These are phyloP conservation scores for Lasiurus borealis DNA, from an alignment of 2,113 vertebrate species.

Conservation along the genomic window DNA sequence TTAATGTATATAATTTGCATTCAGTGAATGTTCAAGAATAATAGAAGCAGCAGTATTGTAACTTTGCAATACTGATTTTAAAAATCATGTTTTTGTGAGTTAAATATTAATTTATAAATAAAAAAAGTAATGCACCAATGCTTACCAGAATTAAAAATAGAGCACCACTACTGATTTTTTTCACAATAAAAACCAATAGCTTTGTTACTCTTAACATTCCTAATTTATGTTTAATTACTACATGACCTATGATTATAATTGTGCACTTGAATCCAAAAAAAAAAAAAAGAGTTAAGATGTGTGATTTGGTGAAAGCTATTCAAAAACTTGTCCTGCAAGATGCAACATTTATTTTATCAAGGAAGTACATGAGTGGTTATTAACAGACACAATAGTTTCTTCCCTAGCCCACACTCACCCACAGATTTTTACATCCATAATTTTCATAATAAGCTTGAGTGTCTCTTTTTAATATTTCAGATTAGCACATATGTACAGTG, in stretches of 20 bases:
- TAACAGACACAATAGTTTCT: not conserved
- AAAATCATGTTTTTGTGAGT: not conserved
- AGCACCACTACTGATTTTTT: not conserved
- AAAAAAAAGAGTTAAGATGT: not conserved
- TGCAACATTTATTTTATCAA: not conserved
- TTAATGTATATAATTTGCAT: not conserved
- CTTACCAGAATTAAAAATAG: not conserved
- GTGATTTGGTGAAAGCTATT: constrained; percentile 21
- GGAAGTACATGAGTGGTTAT: not conserved
- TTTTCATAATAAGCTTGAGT: not conserved
- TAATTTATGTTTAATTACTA: constrained; percentile 2
- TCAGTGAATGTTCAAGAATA: not conserved
- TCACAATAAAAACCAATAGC: not conserved
- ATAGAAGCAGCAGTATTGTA: not conserved
- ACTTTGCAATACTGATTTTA: not conserved
- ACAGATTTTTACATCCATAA: not conserved
- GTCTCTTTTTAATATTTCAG: not conserved
- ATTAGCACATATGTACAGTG: not conserved
- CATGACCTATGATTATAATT: not conserved
- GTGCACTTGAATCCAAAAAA: not conserved
- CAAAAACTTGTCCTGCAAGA: not conserved
- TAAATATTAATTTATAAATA: not conserved
- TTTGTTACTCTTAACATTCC: not conserved
- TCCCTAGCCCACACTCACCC: not conserved
- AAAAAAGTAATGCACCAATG: not conserved